Evolutionary conservation across 1,140 invertebrate species (phyloP).

Genomic region (Formica selysi): DNA sequence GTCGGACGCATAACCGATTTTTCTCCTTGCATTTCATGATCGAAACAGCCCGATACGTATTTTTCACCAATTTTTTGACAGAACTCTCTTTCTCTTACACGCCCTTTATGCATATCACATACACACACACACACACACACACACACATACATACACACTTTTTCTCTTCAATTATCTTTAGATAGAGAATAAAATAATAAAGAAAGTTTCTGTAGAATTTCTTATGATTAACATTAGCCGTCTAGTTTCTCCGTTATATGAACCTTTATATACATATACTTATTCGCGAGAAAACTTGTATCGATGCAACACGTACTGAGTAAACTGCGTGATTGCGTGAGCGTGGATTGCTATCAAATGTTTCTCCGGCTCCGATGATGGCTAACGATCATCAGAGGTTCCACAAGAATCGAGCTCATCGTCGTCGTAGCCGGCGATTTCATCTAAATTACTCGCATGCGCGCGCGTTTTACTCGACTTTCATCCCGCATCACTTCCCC

Average conservation of each 20-base stretch:
- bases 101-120: not conserved
- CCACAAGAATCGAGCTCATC: slow-evolving; percentile 1
- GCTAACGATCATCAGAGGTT: slow-evolving; percentile 22
- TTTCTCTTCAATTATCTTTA: not conserved
- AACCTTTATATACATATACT: not conserved
- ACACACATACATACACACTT: no score
- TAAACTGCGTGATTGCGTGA: slow-evolving; percentile 18
- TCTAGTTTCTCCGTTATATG: not conserved
- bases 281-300: not conserved
- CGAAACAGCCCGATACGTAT: not conserved
- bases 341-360: slow-evolving; percentile 1
- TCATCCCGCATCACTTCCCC: slow-evolving; percentile 27
- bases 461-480: slow-evolving; percentile 24
- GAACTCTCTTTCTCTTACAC: not conserved
- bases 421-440: slow-evolving; percentile 15
- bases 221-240: not conserved
- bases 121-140: no score
- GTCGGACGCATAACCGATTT: slow-evolving; percentile 44
- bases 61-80: not conserved
- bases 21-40: slow-evolving; percentile 23
- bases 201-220: not conserved
- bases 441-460: slow-evolving; percentile 56
- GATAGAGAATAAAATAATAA: not conserved
- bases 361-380: not conserved
- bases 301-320: not conserved